These are phyloP conservation scores for Clivina fossor DNA, from an alignment of 2,888 invertebrate genomes.

Conservation along the genomic window DNA sequence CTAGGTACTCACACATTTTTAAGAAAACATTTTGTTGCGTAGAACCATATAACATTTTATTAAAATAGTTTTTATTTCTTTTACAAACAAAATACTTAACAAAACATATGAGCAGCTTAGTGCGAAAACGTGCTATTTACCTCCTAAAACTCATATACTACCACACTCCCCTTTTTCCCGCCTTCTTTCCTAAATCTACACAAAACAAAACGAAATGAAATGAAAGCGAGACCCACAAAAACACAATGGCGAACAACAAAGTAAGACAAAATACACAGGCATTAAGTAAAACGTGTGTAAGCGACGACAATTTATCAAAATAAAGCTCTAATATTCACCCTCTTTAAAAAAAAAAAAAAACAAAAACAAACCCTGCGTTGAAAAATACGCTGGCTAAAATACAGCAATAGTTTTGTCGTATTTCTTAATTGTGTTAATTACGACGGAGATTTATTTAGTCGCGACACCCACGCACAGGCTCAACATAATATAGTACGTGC, in stretches of 20 bases:
- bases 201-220: not conserved
- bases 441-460: conserved; percentile 32
- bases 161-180: too few relatives aligned
- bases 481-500: conserved; percentile 48
- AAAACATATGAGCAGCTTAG: too few relatives aligned
- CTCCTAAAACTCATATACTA: too few relatives aligned
- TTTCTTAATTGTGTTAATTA: conserved; percentile 35
- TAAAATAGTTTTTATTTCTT: conserved; percentile 3
- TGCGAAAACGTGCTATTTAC: not conserved
- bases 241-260: conserved; percentile 28
- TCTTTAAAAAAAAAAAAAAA: conserved; percentile 26
- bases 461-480: not conserved
- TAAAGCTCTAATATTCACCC: conserved; percentile 32
- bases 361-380: too few relatives aligned
- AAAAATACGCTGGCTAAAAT: conserved; percentile 24
- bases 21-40: too few relatives aligned
- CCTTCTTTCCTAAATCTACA: too few relatives aligned
- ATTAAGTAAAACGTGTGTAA: conserved; percentile 33
- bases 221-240: conserved; percentile 16
- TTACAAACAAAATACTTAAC: not conserved
- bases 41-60: not conserved
- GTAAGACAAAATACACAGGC: conserved; percentile 33
- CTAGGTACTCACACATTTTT: too few relatives aligned
- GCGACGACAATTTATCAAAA: conserved; percentile 33
- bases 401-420: conserved; percentile 34